Evolutionary conservation across 2,797 vertebrate species (phyloP).

Genomic region (Alca torda): DNA sequence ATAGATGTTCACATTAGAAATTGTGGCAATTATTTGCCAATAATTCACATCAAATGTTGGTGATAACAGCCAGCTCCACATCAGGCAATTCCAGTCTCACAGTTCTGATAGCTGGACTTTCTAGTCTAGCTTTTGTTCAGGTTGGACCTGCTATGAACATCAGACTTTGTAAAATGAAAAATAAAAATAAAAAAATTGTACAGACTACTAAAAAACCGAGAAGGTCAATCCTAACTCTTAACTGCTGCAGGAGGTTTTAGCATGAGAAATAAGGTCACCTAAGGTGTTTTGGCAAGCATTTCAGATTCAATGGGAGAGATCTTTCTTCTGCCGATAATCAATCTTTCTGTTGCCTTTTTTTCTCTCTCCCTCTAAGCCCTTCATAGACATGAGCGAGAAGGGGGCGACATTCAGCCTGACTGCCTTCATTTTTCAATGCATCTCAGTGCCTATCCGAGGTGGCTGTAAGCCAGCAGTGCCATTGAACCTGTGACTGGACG

Average conservation of each 20-base stretch:
- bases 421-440: neutral
- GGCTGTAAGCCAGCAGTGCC: neutral
- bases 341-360: neutral
- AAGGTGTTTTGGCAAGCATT: neutral
- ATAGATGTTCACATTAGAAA: neutral
- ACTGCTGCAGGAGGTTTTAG: neutral
- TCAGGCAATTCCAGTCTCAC: neutral
- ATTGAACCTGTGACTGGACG: neutral
- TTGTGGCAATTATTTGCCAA: neutral
- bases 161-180: neutral
- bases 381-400: neutral
- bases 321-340: neutral
- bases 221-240: neutral
- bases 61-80: neutral
- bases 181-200: neutral
- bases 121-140: neutral
- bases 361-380: neutral
- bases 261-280: neutral
- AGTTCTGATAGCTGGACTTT: neutral
- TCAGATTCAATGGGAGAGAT: neutral
- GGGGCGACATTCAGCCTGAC: neutral
- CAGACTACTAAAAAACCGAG: neutral
- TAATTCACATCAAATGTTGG: neutral
- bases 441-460: neutral
- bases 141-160: neutral